Percentiles rank a stretch among this genome's conserved stretches.
Evolutionary conservation across 2,888 invertebrate species (phyloP).

Genomic region (Xestia ashworthii): DNA sequence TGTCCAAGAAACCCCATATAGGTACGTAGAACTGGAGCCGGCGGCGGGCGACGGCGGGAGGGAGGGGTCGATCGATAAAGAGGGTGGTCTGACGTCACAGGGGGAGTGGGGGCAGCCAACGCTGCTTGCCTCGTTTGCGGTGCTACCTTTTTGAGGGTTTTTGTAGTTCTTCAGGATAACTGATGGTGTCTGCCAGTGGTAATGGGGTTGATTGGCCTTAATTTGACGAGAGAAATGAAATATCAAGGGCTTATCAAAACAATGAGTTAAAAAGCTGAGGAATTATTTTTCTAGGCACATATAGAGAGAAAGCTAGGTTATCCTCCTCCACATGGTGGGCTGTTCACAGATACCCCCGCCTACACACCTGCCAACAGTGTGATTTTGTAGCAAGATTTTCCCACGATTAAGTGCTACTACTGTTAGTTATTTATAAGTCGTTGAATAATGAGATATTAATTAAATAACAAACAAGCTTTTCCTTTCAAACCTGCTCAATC

Average conservation of each 20-base stretch:
- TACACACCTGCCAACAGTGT: background rate
- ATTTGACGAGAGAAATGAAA: background rate
- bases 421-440: background rate
- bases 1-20: constrained; percentile 76
- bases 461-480: background rate
- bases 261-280: background rate
- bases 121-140: constrained; percentile 66
- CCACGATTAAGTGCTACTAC: background rate
- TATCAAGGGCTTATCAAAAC: background rate
- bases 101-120: constrained; percentile 68
- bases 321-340: background rate
- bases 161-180: constrained; percentile 56
- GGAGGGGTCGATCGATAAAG: constrained; percentile 82
- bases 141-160: constrained; percentile 54
- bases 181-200: constrained; percentile 36
- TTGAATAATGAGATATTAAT: background rate
- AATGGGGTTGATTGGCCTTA: constrained; percentile 26
- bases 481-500: background rate
- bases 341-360: background rate
- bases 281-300: background rate
- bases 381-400: background rate
- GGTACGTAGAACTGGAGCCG: constrained; percentile 71
- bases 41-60: constrained; percentile 66
- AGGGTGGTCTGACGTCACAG: constrained; percentile 84
- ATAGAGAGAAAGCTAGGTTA: background rate